phyloP scores from a whole-genome alignment of 2,113 vertebrate genomes.

The Brachyistius frenatus region DNA sequence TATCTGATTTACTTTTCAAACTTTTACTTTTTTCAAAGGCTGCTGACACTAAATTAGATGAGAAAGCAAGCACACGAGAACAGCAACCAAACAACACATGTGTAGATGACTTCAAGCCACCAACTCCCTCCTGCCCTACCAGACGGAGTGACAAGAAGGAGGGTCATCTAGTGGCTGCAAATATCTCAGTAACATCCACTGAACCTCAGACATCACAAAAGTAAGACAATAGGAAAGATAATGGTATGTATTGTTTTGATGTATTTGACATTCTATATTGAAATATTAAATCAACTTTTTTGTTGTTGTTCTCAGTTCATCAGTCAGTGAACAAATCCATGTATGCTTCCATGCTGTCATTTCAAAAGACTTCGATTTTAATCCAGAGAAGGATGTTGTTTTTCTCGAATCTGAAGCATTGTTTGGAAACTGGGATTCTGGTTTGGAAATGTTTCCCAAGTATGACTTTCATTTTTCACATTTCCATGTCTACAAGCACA shows the following conservation, averaged over 20 bases:
- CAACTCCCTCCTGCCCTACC: rapidly evolving
- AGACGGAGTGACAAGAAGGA: background rate
- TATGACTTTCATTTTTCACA: conserved; percentile 11
- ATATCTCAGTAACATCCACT: rapidly evolving
- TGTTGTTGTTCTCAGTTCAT: background rate
- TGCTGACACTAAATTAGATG: background rate
- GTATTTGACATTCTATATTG: too few relatives aligned
- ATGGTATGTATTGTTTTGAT: too few relatives aligned
- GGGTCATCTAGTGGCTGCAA: background rate
- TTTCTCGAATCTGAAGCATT: conserved; percentile 58
- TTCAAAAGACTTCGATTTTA: conserved; percentile 76
- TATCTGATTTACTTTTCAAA: rapidly evolving
- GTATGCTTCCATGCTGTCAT: conserved; percentile 86
- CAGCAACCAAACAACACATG: rapidly evolving
- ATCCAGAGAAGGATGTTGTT: conserved; percentile 55
- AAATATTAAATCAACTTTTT: rapidly evolving
- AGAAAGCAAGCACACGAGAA: background rate
- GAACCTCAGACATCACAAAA: background rate
- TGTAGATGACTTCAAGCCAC: background rate
- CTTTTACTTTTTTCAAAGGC: background rate
- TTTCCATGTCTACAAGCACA: too few relatives aligned
- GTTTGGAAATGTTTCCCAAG: rapidly evolving
- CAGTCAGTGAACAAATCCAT: background rate
- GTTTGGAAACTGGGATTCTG: rapidly evolving
- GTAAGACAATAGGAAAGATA: conserved; percentile 8